Evolutionary conservation across 2,797 vertebrate species (phyloP).

Genomic region (Naso thynnoides): DNA sequence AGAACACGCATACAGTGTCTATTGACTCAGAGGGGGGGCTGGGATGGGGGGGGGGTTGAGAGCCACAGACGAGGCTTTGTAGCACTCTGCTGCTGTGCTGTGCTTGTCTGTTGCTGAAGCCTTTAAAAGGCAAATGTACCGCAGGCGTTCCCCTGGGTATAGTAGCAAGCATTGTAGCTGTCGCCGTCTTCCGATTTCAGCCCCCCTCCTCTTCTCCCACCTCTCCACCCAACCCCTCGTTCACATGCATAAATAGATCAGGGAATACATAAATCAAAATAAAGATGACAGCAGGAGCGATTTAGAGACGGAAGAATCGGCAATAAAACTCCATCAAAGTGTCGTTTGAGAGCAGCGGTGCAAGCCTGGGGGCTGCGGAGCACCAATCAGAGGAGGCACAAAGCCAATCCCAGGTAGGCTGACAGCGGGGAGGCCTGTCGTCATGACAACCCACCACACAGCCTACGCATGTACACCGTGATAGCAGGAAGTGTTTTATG

Average conservation of each 20-base stretch:
- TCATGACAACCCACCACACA: conserved; percentile 83
- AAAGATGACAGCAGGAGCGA: conserved; percentile 87
- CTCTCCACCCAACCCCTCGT: conserved; percentile 63
- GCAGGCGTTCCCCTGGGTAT: conserved; percentile 82
- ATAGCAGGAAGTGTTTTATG: conserved; percentile 62
- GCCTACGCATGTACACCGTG: conserved; percentile 67
- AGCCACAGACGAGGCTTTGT: conserved; percentile 80
- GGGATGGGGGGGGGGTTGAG: conserved; percentile 59
- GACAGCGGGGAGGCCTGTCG: conserved; percentile 80
- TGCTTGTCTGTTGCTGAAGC: conserved; percentile 76
- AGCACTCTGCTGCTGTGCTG: conserved; percentile 63
- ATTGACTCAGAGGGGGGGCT: conserved; percentile 76
- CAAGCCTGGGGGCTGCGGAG: conserved; percentile 77
- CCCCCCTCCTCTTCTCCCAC: conserved; percentile 31
- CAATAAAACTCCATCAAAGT: conserved; percentile 89
- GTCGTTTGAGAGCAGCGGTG: conserved; percentile 80
- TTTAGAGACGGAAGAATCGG: conserved; percentile 83
- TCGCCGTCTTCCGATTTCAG: conserved; percentile 74
- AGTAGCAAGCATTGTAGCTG: conserved; percentile 77
- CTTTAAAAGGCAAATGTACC: conserved; percentile 86
- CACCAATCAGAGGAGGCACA: conserved; percentile 82
- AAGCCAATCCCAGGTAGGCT: conserved; percentile 85
- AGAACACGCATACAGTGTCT: conserved; percentile 79
- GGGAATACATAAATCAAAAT: conserved; percentile 89
- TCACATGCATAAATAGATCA: conserved; percentile 88